phyloP scores from a whole-genome alignment of 2,888 invertebrate species.

The Drosophila merina region DNA sequence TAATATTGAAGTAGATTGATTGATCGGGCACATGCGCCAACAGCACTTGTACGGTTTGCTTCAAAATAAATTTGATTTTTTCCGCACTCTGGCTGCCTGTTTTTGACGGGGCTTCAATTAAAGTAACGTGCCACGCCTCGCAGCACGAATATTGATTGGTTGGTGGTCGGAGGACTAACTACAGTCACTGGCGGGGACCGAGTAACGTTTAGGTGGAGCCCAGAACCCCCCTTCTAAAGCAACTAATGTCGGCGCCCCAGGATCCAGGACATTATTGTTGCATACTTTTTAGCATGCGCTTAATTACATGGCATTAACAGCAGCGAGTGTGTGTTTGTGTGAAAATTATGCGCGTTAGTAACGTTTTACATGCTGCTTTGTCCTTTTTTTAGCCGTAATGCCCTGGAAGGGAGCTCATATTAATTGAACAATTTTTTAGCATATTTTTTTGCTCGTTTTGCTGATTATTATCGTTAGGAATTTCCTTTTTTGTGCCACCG shows the following conservation, averaged over 20 bases:
- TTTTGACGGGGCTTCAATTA: constrained; percentile 64
- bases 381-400: not conserved
- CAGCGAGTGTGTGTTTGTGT: constrained; percentile 27
- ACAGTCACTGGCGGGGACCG: constrained; percentile 11
- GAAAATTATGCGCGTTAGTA: constrained; percentile 65
- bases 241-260: constrained; percentile 10
- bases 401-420: constrained; percentile 55
- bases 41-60: constrained; percentile 20
- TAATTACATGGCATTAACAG: constrained; percentile 69
- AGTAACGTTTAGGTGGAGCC: not conserved
- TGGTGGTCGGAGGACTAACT: constrained; percentile 52
- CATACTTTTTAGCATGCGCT: constrained; percentile 76
- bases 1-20: constrained; percentile 41
- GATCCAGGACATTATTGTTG: constrained; percentile 56
- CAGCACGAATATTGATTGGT: constrained; percentile 66
- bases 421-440: constrained; percentile 74
- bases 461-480: constrained; percentile 66
- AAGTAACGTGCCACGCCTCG: constrained; percentile 54
- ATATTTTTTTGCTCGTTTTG: constrained; percentile 55
- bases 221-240: not conserved
- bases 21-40: constrained; percentile 33
- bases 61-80: constrained; percentile 45
- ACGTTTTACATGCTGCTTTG: constrained; percentile 49
- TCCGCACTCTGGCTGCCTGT: constrained; percentile 50
- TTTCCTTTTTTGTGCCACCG: constrained; percentile 40